Evolutionary conservation across 2,888 invertebrate genomes (phyloP).

Genomic region (Drosophila kuntzei): DNA sequence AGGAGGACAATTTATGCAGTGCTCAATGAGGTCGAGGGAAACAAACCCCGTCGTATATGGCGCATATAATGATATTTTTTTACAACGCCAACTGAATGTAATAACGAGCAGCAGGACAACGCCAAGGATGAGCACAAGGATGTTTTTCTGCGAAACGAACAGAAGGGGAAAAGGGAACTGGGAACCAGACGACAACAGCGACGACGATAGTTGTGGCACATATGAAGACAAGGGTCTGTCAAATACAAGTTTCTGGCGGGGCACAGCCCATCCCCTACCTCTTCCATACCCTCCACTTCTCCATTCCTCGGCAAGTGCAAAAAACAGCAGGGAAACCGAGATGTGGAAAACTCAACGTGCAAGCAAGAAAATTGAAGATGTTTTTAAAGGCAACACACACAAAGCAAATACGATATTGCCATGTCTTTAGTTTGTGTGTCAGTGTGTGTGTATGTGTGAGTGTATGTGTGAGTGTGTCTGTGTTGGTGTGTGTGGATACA

Average conservation of each 20-base stretch:
- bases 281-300: neutral
- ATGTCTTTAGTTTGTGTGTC: constrained; percentile 15
- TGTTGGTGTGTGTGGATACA: constrained; percentile 19
- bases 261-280: constrained; percentile 28
- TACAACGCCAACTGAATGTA: constrained; percentile 71
- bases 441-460: constrained; percentile 11
- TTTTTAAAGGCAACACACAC: constrained; percentile 67
- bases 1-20: constrained; percentile 69
- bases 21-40: constrained; percentile 17
- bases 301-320: constrained; percentile 4
- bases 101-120: constrained; percentile 57
- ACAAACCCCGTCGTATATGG: constrained; percentile 57
- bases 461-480: constrained; percentile 11
- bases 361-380: constrained; percentile 78
- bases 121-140: constrained; percentile 42
- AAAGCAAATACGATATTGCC: constrained; percentile 52
- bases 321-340: constrained; percentile 15
- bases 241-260: constrained; percentile 79
- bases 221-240: constrained; percentile 81
- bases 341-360: constrained; percentile 43
- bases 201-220: constrained; percentile 74
- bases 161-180: neutral
- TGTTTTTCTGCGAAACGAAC: neutral
- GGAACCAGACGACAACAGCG: constrained; percentile 45
- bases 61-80: constrained; percentile 74